These are phyloP conservation scores for Leptinotarsa rubiginosa DNA, from an alignment of 2,888 invertebrate species.

Conservation along the genomic window DNA sequence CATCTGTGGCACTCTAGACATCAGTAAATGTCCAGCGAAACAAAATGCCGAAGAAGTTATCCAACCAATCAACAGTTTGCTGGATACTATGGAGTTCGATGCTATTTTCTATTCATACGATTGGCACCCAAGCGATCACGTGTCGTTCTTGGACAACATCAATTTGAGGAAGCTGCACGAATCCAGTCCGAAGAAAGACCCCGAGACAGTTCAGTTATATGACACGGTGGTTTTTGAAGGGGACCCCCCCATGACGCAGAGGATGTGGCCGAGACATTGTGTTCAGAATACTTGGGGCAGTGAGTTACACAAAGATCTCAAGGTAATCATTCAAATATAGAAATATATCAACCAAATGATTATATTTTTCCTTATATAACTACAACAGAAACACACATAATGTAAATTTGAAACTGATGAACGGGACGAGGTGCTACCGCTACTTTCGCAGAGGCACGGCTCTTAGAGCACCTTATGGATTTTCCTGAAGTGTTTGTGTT, in stretches of 20 bases:
- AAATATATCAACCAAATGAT: no score
- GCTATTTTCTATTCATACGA: conserved; percentile 92
- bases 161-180: conserved; percentile 78
- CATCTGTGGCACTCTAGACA: conserved; percentile 91
- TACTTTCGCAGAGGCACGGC: no score
- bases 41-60: conserved; percentile 91
- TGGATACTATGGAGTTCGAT: conserved; percentile 85
- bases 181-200: conserved; percentile 76
- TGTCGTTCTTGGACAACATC: conserved; percentile 92
- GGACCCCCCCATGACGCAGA: conserved; percentile 85
- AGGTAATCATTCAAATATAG: conserved; percentile 67
- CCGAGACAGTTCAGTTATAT: conserved; percentile 79
- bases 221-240: conserved; percentile 92
- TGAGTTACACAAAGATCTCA: conserved; percentile 88
- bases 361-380: no score
- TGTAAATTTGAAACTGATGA: no score
- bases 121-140: conserved; percentile 96
- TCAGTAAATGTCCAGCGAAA: conserved; percentile 90
- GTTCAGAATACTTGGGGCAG: conserved; percentile 96
- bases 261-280: conserved; percentile 95
- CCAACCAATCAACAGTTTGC: conserved; percentile 86
- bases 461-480: no score
- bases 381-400: no score
- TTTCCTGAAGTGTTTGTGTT: no score
- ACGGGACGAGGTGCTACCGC: no score